Base-by-base conservation (phyloP, 1,140 invertebrate genomes). In the Lordiphosa collinella region DNA sequence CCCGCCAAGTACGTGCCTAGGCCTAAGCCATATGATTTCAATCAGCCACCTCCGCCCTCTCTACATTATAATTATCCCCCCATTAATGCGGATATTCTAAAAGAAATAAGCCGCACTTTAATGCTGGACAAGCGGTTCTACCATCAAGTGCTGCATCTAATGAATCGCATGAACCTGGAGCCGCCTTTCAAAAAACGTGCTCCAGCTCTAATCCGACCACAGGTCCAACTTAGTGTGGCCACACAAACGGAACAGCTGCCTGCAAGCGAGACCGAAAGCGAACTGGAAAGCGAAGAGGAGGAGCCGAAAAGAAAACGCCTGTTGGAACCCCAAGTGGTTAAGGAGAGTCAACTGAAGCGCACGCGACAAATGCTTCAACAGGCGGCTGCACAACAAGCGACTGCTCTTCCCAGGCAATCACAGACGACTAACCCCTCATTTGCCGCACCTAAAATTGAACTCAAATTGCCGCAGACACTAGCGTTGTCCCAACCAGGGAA, bases 81-180 rank as follows among this genome's bases (percentile, higher is more conserved):
- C 46, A 93, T 95, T 11, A 95, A 92, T 41, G 90, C 91, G 47
- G 90, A 92, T 37, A 95, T 94, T 50, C 90, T 97, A 18, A 90
- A 93, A 32, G 96, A 96, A 84, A 97, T 98, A 63, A 92, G 93
- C 4, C 91, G 94, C 89, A 92, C 93, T 41, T 88, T 98, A 38
- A 90, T 94, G 49, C 91, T 91, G 35, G 92, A 95, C 72, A 94
- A 94, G 38, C 92, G 93, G 69, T 96, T 98, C 89, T 98, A 98
- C 87, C 93, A 91, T 14, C 96, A 95, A 91, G 94, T 96, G 4
- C 86, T 98, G 43, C 96, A 98, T 91, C 91, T 99, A 25, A 98
- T 98, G 96, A 98, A 98, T 86, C 96, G 95, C 90, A 97, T 99
- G 96, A 96, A 95, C 89, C 87, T 98, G 38, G 94, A 95, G 31